These are phyloP conservation scores for Narcine bancroftii DNA, from an alignment of 2,113 vertebrate genomes.

Conservation along the genomic window DNA sequence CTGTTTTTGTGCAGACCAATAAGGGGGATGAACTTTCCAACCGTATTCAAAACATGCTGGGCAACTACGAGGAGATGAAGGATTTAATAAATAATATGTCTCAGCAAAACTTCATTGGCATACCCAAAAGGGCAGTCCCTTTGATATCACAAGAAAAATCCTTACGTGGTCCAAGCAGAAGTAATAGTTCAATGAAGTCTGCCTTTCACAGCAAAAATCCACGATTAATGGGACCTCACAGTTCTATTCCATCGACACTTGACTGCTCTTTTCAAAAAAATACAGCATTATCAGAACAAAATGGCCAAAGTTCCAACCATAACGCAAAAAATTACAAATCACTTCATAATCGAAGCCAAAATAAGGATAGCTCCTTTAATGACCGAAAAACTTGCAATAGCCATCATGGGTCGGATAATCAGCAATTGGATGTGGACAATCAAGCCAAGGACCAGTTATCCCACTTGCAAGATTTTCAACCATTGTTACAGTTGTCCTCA, in stretches of 20 bases:
- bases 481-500: constrained; percentile 24
- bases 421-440: background rate
- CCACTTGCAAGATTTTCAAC: constrained; percentile 22
- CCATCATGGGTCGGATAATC: background rate
- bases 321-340: constrained; percentile 45
- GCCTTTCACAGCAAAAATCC: constrained; percentile 52
- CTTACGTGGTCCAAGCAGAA: constrained; percentile 48
- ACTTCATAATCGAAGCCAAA: constrained; percentile 42
- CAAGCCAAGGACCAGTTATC: background rate
- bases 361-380: constrained; percentile 40
- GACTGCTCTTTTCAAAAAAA: constrained; percentile 51
- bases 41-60: constrained; percentile 83
- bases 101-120: constrained; percentile 51
- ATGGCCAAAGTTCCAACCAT: constrained; percentile 43
- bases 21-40: constrained; percentile 85
- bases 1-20: constrained; percentile 62
- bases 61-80: constrained; percentile 80
- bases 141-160: constrained; percentile 46
- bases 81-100: constrained; percentile 58
- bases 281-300: constrained; percentile 38
- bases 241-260: constrained; percentile 44
- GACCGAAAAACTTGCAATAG: background rate
- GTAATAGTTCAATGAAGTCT: constrained; percentile 43
- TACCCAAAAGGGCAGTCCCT: constrained; percentile 47
- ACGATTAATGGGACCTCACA: constrained; percentile 45